Evolutionary conservation across 2,888 invertebrate genomes (phyloP).

Genomic region (Escarpia spicata): DNA sequence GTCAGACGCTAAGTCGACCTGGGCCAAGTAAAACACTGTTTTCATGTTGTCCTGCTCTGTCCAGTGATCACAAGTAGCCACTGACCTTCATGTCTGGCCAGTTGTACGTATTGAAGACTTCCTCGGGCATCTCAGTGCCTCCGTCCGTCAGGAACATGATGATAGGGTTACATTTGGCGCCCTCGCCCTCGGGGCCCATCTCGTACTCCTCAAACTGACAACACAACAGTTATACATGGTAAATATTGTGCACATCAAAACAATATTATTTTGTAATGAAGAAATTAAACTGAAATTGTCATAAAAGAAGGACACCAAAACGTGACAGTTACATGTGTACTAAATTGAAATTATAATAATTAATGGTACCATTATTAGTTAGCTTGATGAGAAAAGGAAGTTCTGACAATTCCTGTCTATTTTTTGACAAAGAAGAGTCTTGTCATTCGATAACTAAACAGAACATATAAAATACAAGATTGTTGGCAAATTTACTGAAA

Average conservation of each 20-base stretch:
- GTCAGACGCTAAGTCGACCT: no score
- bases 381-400: no score
- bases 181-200: constrained; percentile 48
- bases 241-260: no score
- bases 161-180: constrained; percentile 69
- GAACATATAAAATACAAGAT: not conserved
- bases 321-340: no score
- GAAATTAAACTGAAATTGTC: no score
- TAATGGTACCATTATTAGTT: no score
- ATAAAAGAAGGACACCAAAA: no score
- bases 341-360: no score
- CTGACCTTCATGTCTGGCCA: constrained; percentile 43
- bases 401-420: no score
- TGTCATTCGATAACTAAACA: not conserved
- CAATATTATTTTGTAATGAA: no score
- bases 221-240: constrained; percentile 17
- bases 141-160: constrained; percentile 71
- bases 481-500: not conserved
- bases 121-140: constrained; percentile 69
- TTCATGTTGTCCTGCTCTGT: not conserved
- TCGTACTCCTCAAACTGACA: constrained; percentile 31
- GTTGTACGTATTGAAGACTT: constrained; percentile 66
- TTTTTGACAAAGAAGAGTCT: no score
- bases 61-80: not conserved
- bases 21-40: no score